Evolutionary conservation across 2,797 vertebrate genomes (phyloP).

Genomic region (Florisuga fusca): DNA sequence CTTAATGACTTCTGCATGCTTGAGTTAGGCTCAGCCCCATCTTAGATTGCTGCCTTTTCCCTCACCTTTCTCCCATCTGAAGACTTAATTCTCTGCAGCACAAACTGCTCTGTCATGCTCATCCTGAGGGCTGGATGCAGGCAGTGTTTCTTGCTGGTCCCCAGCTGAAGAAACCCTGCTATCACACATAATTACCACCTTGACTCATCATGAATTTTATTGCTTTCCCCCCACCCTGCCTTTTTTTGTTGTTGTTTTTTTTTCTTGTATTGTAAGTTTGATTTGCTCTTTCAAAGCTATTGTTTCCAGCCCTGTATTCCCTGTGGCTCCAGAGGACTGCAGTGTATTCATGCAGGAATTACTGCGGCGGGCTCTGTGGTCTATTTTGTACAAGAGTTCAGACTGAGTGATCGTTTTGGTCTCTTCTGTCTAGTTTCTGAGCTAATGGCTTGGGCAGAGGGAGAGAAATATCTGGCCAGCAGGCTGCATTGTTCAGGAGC

Average conservation of each 20-base stretch:
- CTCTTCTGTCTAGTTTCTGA: conserved; percentile 37
- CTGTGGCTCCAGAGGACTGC: conserved; percentile 26
- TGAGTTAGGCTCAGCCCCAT: background rate
- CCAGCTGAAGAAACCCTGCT: conserved; percentile 44
- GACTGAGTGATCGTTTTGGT: background rate
- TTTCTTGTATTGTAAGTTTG: conserved; percentile 30
- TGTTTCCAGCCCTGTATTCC: conserved; percentile 58
- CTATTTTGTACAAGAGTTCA: conserved; percentile 56
- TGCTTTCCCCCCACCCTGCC: background rate
- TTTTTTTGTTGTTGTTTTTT: background rate
- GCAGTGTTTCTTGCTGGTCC: background rate
- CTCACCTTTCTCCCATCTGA: conserved; percentile 29
- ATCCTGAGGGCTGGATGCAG: background rate
- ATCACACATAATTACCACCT: conserved; percentile 36
- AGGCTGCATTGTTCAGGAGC: background rate
- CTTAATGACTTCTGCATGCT: conserved; percentile 48
- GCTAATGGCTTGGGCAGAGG: background rate
- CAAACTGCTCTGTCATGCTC: conserved; percentile 50
- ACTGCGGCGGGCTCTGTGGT: conserved; percentile 8
- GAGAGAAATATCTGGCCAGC: conserved; percentile 17
- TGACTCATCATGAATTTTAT: conserved; percentile 41
- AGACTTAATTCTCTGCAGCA: conserved; percentile 26
- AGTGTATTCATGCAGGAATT: conserved; percentile 54
- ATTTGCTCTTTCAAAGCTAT: conserved; percentile 44
- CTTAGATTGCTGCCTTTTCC: conserved; percentile 4